phyloP scores from a whole-genome alignment of 2,888 invertebrate species.

The Ochropleura leucogaster region DNA sequence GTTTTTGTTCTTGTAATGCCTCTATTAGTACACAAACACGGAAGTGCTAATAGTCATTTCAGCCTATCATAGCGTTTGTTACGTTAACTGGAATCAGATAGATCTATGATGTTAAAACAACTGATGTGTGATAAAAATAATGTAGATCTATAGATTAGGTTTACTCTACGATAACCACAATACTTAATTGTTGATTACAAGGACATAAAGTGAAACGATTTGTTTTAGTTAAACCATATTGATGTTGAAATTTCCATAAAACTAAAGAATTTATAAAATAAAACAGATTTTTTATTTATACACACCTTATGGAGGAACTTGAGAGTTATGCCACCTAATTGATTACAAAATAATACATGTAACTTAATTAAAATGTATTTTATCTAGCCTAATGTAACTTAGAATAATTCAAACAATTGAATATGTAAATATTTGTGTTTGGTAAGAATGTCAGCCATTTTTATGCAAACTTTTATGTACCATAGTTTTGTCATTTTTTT shows the following conservation, averaged over 20 bases:
- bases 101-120: slow-evolving; percentile 31
- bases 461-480: background rate
- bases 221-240: background rate
- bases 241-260: background rate
- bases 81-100: slow-evolving; percentile 28
- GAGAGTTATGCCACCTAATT: background rate
- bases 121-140: slow-evolving; percentile 47
- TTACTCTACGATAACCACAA: background rate
- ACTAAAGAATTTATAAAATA: no score
- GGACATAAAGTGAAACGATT: background rate
- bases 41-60: slow-evolving; percentile 31
- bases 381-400: background rate
- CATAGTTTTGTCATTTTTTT: background rate
- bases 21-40: slow-evolving; percentile 30
- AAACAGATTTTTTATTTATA: background rate
- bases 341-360: background rate
- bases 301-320: no score
- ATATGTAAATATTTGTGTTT: background rate
- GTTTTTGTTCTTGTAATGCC: slow-evolving; percentile 1
- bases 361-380: background rate
- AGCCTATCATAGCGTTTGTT: slow-evolving; percentile 12
- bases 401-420: background rate
- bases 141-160: slow-evolving; percentile 39
- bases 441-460: background rate
- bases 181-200: background rate